phyloP scores from a whole-genome alignment of 2,888 invertebrate genomes.

The Atrina japonica region DNA sequence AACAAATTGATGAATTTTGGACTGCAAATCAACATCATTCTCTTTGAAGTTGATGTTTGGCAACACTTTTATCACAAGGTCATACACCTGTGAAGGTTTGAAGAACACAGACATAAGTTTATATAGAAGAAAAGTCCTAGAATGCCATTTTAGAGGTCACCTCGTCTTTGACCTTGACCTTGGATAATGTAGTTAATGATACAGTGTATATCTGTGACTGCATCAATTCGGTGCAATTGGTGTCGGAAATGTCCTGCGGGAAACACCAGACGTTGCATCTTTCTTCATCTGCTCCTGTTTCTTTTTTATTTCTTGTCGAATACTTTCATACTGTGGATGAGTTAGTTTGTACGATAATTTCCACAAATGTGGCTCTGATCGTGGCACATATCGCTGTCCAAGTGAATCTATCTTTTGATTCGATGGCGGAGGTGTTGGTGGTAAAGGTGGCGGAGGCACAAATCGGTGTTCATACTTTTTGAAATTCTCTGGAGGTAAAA shows the following conservation, averaged over 20 bases:
- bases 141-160: too few species aligned
- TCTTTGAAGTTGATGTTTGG: too few species aligned
- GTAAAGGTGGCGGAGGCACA: constrained; percentile 67
- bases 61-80: too few species aligned
- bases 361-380: constrained; percentile 72
- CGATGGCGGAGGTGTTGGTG: constrained; percentile 66
- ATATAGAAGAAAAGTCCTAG: too few species aligned
- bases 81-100: too few species aligned
- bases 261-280: constrained; percentile 21
- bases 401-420: constrained; percentile 73
- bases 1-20: too few species aligned
- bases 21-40: too few species aligned
- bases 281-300: constrained; percentile 55
- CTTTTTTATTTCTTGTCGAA: constrained; percentile 65
- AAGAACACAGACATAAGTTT: too few species aligned
- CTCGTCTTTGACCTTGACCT: too few species aligned
- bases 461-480: constrained; percentile 75
- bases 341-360: constrained; percentile 76
- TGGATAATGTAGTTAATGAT: too few species aligned
- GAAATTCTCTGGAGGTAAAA: constrained; percentile 78
- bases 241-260: constrained; percentile 14
- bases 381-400: constrained; percentile 69
- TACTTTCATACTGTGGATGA: constrained; percentile 73
- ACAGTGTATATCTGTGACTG: too few species aligned
- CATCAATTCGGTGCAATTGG: constrained; percentile 1